Evolutionary conservation across 1,140 invertebrate genomes (phyloP).

Genomic region (Monomorium pharaonis): DNA sequence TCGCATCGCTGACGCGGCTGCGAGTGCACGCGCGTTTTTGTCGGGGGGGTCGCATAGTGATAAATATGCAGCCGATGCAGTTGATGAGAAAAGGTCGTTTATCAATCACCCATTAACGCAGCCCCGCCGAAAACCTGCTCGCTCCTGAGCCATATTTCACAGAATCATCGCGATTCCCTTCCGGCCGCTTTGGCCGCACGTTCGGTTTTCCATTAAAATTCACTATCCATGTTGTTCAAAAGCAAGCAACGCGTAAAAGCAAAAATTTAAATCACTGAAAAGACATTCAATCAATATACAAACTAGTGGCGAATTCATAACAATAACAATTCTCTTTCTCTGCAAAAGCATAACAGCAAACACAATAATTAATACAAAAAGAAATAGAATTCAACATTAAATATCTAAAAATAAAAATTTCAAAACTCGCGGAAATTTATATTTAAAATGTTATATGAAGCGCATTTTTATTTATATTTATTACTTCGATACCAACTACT

Average conservation of each 20-base stretch:
- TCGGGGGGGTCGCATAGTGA: conserved; percentile 66
- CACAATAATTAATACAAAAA: background rate
- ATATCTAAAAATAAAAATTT: no score
- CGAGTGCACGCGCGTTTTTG: conserved; percentile 45
- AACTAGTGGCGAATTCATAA: background rate
- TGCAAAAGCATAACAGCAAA: background rate
- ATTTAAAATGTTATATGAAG: background rate
- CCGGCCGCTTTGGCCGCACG: conserved; percentile 39
- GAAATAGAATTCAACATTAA: no score
- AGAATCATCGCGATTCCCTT: conserved; percentile 72
- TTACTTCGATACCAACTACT: background rate
- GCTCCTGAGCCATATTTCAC: conserved; percentile 73
- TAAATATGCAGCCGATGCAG: conserved; percentile 74
- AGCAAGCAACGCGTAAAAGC: conserved; percentile 17
- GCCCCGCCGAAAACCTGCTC: conserved; percentile 71
- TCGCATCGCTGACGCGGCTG: conserved; percentile 56
- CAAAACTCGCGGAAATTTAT: background rate
- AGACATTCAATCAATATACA: background rate
- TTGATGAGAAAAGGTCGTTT: conserved; percentile 74
- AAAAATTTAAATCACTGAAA: conserved; percentile 29
- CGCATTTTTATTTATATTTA: conserved; percentile 3
- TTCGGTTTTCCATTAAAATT: conserved; percentile 72
- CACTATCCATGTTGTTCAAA: conserved; percentile 49
- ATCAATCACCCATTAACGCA: conserved; percentile 75
- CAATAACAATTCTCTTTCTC: background rate